These are phyloP conservation scores for Danio jaintianensis DNA, from an alignment of 2,797 vertebrate species.

Conservation along the genomic window DNA sequence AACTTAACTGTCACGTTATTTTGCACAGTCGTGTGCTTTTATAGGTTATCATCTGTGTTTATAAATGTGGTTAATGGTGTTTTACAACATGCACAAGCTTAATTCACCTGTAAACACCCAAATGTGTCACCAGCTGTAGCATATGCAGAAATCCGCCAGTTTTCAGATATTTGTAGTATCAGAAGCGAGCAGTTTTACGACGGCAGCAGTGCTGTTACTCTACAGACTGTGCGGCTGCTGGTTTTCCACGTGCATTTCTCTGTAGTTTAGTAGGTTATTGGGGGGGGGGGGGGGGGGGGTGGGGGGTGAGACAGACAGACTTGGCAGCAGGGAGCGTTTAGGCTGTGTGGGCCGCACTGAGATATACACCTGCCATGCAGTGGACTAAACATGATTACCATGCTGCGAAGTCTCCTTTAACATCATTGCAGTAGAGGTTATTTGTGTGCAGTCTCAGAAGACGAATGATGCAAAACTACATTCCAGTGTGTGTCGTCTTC, in stretches of 20 bases:
- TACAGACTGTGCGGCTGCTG: background rate
- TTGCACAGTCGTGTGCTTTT: background rate
- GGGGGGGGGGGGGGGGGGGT: too few species aligned
- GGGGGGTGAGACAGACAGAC: conserved; percentile 25
- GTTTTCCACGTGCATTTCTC: conserved; percentile 14
- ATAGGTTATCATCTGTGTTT: background rate
- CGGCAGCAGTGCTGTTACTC: background rate
- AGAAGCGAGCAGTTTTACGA: background rate
- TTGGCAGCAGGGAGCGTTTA: conserved; percentile 20
- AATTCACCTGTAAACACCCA: background rate
- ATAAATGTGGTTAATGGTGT: conserved; percentile 8
- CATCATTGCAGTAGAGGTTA: conserved; percentile 5
- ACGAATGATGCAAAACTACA: background rate
- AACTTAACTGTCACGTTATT: background rate
- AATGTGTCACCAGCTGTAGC: background rate
- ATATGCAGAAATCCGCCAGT: background rate
- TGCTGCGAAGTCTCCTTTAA: conserved; percentile 19
- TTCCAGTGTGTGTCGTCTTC: background rate
- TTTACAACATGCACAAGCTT: background rate
- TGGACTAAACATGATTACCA: conserved; percentile 28
- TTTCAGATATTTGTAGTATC: background rate
- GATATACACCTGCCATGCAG: conserved; percentile 44
- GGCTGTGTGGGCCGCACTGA: conserved; percentile 31
- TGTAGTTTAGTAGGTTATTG: conserved; percentile 36
- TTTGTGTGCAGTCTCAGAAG: background rate